Conservation (phyloP, 2,797 vertebrate species). For the Trachurus trachurus region DNA sequence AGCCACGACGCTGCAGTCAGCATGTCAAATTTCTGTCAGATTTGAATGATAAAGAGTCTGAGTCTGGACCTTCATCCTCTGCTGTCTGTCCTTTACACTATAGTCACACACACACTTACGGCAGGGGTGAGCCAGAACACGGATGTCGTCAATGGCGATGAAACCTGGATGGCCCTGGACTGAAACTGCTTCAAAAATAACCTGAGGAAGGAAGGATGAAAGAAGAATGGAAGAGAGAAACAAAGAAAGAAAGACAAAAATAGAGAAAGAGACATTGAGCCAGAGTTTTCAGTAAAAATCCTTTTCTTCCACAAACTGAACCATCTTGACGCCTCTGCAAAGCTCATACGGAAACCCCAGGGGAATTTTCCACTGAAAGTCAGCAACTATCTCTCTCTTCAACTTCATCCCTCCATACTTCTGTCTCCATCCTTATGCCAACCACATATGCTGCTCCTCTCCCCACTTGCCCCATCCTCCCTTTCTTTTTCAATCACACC, state of each 20-base stretch:
- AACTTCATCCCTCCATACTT: constrained; percentile 55
- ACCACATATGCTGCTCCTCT: constrained; percentile 41
- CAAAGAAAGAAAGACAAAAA: neutral
- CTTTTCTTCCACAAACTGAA: constrained; percentile 19
- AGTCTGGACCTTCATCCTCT: constrained; percentile 56
- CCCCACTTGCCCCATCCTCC: neutral
- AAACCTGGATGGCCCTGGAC: constrained; percentile 95
- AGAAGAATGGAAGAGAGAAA: constrained; percentile 6
- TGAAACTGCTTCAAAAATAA: constrained; percentile 97
- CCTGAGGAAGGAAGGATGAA: constrained; percentile 76
- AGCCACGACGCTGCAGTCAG: too few species aligned
- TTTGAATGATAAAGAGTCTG: constrained; percentile 72
- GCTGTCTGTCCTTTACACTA: constrained; percentile 47
- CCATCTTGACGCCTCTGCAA: constrained; percentile 50
- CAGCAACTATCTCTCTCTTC: constrained; percentile 58
- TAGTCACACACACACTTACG: constrained; percentile 85
- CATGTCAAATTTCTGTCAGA: constrained; percentile 50
- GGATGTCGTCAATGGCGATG: constrained; percentile 96
- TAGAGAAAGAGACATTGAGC: neutral
- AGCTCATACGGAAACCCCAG: constrained; percentile 61
- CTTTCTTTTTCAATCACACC: neutral
- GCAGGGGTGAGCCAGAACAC: constrained; percentile 96
- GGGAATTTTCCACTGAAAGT: constrained; percentile 57
- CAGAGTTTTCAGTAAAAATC: neutral
- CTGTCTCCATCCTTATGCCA: constrained; percentile 66